Evolutionary conservation across 2,797 vertebrate genomes (phyloP), one percentile per base, ranked within the genome.

Genomic region (Darevskia mixta): DNA sequence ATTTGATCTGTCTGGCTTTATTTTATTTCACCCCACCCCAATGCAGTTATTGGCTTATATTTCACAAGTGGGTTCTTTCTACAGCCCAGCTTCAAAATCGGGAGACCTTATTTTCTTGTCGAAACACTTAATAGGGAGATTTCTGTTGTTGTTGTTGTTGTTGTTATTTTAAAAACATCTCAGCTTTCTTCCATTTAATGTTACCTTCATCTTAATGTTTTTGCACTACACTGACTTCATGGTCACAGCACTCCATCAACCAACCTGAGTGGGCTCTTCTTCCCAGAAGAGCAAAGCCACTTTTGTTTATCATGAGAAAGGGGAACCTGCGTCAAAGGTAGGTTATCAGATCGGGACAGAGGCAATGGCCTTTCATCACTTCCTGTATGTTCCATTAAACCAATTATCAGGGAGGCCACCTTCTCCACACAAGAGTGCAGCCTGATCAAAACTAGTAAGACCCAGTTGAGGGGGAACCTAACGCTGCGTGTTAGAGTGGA

Each of bases 1-100:
- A 83, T 94, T 91, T 82, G 58, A 49, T 91, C 45, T 17, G 72
- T 90, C 83, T 76, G 85, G 89, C 88, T 86, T 84, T 75, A 18
- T 69, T 88, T 91, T 55, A 69, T 64, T 82, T 13, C 35, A 17
- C 18, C 29, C 13, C 20, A 7, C 86, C 83, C 61, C 61, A 64
- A 82, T 87, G 58, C 10, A 38, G 25, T 10, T 69, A 75, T 66
- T 81, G 79, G 75, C 88, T 80, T 84, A 78, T 72, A 23, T 43
- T 82, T 64, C 41, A 86, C 81, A 76, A 73, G 61, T 85, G 88
- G 87, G 85, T 75, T 41, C 66, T 91, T 83, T 58, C 58, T 85
- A 35, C 32, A 88, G 83, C 77, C 69, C 83, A 13, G 2, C 29
- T 89, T 66, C 69, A 69, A 84, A 71, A 81, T 66, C 79, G 75